A percentile compares a stretch with the other conserved stretches of the same genome.
Evolutionary conservation across 2,888 invertebrate genomes (phyloP).

Genomic region (Phortica okadai): DNA sequence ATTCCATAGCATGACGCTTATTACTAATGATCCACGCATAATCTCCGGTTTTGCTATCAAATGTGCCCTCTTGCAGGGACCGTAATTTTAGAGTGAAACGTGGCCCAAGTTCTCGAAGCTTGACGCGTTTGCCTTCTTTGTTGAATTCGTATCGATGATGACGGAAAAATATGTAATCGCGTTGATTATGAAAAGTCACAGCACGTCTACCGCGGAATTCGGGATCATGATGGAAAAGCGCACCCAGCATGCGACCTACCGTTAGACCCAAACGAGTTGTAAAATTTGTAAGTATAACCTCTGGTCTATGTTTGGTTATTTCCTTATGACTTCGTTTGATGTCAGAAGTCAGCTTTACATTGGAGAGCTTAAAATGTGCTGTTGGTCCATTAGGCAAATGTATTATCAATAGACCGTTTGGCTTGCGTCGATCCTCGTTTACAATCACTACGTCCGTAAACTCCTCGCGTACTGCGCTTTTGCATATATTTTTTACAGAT

Average conservation of each 20-base stretch:
- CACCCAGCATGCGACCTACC: slow-evolving; percentile 93
- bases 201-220: slow-evolving; percentile 95
- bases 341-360: slow-evolving; percentile 92
- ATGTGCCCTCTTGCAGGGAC: slow-evolving; percentile 97
- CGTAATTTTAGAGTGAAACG: slow-evolving; percentile 95
- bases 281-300: slow-evolving; percentile 97
- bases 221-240: slow-evolving; percentile 96
- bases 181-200: slow-evolving; percentile 98
- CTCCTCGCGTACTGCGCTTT: slow-evolving; percentile 86
- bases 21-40: slow-evolving; percentile 97
- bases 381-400: slow-evolving; percentile 98
- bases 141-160: slow-evolving; percentile 98
- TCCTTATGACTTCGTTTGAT: slow-evolving; percentile 87
- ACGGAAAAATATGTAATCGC: slow-evolving; percentile 98
- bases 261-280: slow-evolving; percentile 94
- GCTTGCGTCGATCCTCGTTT: slow-evolving; percentile 94
- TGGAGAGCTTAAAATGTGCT: slow-evolving; percentile 95
- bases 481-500: slow-evolving; percentile 94
- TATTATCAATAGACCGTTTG: slow-evolving; percentile 93
- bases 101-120: slow-evolving; percentile 95
- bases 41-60: slow-evolving; percentile 97
- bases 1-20: slow-evolving; percentile 95
- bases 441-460: slow-evolving; percentile 94
- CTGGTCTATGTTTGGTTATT: slow-evolving; percentile 92
- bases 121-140: slow-evolving; percentile 84